These are phyloP conservation scores for Cryptoprocta ferox DNA, from an alignment of 2,797 vertebrate species.

Conservation along the genomic window DNA sequence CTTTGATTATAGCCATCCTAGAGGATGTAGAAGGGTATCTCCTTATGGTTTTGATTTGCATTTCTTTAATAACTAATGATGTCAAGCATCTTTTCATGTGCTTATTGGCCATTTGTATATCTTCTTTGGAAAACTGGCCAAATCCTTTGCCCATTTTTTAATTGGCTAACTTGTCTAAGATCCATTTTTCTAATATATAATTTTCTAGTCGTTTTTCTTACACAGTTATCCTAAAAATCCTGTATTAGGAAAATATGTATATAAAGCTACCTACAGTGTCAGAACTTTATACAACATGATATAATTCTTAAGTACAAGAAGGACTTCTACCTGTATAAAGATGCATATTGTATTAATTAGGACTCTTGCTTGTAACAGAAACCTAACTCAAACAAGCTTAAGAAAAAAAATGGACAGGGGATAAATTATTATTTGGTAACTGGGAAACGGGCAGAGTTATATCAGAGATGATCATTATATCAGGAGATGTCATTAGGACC, in stretches of 20 bases:
- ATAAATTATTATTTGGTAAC: neutral
- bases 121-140: neutral
- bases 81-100: neutral
- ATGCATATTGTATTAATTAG: neutral
- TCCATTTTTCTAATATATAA: neutral
- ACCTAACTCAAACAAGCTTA: neutral
- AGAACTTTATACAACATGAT: neutral
- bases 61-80: neutral
- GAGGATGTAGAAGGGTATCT: neutral
- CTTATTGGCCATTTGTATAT: neutral
- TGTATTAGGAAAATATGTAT: neutral
- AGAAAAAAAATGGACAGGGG: neutral
- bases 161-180: neutral
- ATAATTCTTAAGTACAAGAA: neutral
- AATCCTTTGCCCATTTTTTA: neutral
- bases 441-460: neutral
- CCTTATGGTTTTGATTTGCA: neutral
- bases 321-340: neutral
- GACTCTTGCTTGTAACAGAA: neutral
- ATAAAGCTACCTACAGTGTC: neutral
- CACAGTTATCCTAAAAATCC: neutral
- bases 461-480: neutral
- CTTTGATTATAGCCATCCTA: neutral
- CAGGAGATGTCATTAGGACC: neutral
- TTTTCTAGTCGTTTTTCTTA: neutral